Evolutionary conservation across 2,113 vertebrate species (phyloP).

Genomic region (Pelodiscus sinensis): DNA sequence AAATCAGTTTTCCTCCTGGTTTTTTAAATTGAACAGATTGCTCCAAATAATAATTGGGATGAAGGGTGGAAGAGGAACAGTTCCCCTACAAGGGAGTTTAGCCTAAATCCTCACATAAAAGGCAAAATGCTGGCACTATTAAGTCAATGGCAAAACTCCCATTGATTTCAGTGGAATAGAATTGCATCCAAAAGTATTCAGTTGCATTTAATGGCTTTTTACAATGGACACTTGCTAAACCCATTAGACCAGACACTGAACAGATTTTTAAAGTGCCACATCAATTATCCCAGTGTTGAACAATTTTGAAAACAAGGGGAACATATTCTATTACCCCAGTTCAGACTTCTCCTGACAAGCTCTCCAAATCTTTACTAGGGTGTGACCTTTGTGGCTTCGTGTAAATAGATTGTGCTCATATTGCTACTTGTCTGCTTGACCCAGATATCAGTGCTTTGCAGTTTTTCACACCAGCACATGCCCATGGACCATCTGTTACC

Average conservation of each 20-base stretch:
- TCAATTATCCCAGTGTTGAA: background rate
- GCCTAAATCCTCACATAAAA: background rate
- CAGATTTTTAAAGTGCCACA: background rate
- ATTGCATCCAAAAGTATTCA: background rate
- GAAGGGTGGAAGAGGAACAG: background rate
- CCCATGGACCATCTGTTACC: background rate
- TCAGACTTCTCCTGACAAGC: background rate
- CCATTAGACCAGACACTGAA: background rate
- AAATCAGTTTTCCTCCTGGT: background rate
- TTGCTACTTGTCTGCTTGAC: background rate
- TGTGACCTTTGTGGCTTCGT: background rate
- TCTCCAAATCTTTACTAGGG: background rate
- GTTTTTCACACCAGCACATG: background rate
- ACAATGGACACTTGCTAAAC: fast-evolving
- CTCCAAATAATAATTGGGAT: background rate
- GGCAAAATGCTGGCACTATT: background rate
- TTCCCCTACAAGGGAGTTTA: background rate
- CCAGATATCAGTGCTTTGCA: background rate
- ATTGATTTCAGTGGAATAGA: background rate
- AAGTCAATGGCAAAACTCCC: background rate
- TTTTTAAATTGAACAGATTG: background rate
- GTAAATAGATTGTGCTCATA: fast-evolving
- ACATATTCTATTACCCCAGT: background rate
- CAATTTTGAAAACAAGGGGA: background rate
- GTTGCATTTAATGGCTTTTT: background rate